Evolutionary conservation across 2,113 vertebrate species (phyloP).

Genomic region (Oreocharis arfaki): DNA sequence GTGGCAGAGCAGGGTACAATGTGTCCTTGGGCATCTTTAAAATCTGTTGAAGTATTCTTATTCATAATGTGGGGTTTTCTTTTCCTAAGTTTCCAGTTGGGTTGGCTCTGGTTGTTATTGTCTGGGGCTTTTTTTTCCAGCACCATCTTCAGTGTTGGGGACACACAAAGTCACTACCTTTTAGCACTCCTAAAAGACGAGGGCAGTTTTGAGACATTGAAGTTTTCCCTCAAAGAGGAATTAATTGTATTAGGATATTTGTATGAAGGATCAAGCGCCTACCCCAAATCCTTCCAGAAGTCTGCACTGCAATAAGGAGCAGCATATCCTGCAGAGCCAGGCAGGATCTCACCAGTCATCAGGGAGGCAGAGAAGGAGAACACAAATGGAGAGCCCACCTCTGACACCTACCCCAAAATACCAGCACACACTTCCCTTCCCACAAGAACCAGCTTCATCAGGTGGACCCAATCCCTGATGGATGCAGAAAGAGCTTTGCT

Average conservation of each 20-base stretch:
- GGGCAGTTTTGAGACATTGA: neutral
- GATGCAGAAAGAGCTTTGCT: neutral
- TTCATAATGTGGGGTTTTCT: neutral
- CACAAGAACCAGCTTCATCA: neutral
- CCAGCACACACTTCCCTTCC: neutral
- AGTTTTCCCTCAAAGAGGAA: neutral
- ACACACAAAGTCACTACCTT: neutral
- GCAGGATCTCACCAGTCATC: neutral
- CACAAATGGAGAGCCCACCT: neutral
- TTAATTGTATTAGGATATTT: neutral
- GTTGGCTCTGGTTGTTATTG: neutral
- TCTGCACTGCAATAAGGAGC: neutral
- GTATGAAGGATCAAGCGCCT: neutral
- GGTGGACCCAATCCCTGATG: neutral
- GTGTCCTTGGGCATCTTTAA: neutral
- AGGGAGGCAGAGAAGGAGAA: neutral
- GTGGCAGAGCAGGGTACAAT: neutral
- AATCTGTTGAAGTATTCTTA: neutral
- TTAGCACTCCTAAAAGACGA: neutral
- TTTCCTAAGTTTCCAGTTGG: neutral
- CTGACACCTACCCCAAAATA: neutral
- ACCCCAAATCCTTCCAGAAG: neutral
- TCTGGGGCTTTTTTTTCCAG: neutral
- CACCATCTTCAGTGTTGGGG: neutral
- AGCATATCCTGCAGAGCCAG: neutral